These are phyloP conservation scores for Campoletis raptor DNA, from an alignment of 2,888 invertebrate species.

Conservation along the genomic window DNA sequence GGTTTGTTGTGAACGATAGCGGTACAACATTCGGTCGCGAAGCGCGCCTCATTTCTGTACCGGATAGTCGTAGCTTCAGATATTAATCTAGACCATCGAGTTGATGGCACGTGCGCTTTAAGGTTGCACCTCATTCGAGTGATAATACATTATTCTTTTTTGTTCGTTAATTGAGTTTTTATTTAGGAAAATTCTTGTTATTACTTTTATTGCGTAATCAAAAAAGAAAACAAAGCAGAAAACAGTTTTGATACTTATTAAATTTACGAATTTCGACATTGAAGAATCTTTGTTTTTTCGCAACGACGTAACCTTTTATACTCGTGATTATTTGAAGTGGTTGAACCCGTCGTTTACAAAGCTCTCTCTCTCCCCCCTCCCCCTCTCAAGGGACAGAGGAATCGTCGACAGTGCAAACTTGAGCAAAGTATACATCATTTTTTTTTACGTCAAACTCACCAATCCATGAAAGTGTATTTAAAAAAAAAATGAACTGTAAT, in stretches of 20 bases:
- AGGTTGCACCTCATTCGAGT: neutral
- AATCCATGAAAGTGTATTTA: neutral
- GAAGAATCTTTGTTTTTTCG: neutral
- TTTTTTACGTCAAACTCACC: neutral
- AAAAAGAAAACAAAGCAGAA: neutral
- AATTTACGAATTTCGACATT: neutral
- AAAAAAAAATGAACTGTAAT: neutral
- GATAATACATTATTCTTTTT: neutral
- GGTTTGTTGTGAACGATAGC: conserved; percentile 74
- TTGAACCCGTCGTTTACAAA: neutral
- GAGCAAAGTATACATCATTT: neutral
- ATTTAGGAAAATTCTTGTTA: neutral
- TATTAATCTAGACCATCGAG: conserved; percentile 45
- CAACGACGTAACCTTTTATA: neutral
- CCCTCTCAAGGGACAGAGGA: neutral
- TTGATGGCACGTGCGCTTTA: conserved; percentile 68
- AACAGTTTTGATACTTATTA: neutral
- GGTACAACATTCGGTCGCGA: conserved; percentile 74
- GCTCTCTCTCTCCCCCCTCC: neutral
- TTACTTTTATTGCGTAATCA: neutral
- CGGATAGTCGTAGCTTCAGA: conserved; percentile 68
- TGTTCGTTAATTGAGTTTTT: neutral
- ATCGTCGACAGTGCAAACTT: neutral
- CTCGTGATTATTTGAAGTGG: neutral
- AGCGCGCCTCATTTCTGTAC: conserved; percentile 72